Base-by-base conservation (phyloP, 2,113 vertebrate genomes). In the Jacana jacana region DNA sequence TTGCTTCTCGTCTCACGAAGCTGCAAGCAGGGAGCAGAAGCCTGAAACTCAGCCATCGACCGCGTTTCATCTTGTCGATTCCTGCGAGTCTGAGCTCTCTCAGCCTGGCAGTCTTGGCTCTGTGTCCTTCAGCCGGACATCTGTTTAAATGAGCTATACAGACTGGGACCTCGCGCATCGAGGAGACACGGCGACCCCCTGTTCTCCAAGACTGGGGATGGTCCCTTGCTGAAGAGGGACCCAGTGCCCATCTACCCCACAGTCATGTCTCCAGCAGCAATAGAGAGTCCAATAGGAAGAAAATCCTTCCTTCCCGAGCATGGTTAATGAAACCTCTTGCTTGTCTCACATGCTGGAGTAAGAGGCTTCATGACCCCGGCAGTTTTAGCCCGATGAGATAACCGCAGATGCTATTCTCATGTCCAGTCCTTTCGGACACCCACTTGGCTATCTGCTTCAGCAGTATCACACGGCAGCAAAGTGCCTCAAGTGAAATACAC, bases 401-500 rank as follows among this genome's bases (percentile, higher is more conserved):
- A 90, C 54, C 1, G 0, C 70, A 37, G 87, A 68, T 31, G 93
- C 93, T 37, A 1, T 61, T 89, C 91, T 84, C 81, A 55, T 1
- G 2, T 44, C 78, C 89, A 17, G 60, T 71, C 72, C 80, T 89
- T 81, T 17, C 13, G 66, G 93, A 95, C 93, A 88, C 85, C 70
- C 85, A 66, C 94, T 96, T 86, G 88, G 82, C 86, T 18, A 35
- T 54, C 95, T 66, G 91, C 89, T 87, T 57, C 66, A 51, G 86
- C 44, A 86, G 46, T 57, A 91, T 95, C 91, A 49, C 70, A 19
- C 1, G 2, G 87, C 84, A 82, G 89, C 96, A 95, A 95, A 97
- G 94, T 92, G 86, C 92, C 94, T 96, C 93, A 89, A 95, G 95
- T 94, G 94, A 97, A 75, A 84, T 17, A 88, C 93, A 83, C 68